Percentiles rank a stretch among this genome's conserved stretches.
These are phyloP conservation scores for Ptychoptera albimana DNA, from an alignment of 2,888 invertebrate species.

Conservation along the genomic window DNA sequence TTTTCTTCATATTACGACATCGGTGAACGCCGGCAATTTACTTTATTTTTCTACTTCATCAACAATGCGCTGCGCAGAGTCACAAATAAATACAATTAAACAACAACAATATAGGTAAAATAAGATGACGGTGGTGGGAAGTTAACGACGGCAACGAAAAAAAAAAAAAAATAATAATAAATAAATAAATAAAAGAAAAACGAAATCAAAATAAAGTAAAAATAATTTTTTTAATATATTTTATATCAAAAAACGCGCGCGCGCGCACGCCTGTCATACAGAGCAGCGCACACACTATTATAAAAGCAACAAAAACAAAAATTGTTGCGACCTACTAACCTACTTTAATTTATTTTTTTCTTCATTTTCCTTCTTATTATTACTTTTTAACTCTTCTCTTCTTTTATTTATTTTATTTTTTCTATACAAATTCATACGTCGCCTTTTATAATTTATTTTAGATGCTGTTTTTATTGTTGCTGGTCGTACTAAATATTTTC, in stretches of 20 bases:
- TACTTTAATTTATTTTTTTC: slow-evolving; percentile 41
- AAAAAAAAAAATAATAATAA: slow-evolving; percentile 2
- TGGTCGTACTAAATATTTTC: no score
- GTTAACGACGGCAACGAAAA: background rate
- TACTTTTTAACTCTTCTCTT: no score
- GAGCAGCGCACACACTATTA: background rate
- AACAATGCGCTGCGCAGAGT: no score
- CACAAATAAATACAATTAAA: no score
- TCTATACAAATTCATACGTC: no score
- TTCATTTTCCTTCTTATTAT: background rate
- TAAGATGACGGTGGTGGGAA: background rate
- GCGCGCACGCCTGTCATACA: background rate
- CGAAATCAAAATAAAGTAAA: background rate
- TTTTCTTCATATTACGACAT: no score
- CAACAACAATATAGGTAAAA: no score
- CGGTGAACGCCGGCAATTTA: no score
- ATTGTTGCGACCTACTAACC: slow-evolving; percentile 54
- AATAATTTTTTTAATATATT: slow-evolving; percentile 20
- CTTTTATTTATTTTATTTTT: no score
- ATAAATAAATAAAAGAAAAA: background rate
- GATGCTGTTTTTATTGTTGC: no score
- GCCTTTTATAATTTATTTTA: no score
- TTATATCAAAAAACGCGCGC: slow-evolving; percentile 14
- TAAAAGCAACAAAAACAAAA: slow-evolving; percentile 6
- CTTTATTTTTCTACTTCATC: no score